These are phyloP conservation scores for Ennomos fuscantarius DNA, from an alignment of 2,888 invertebrate genomes.

Conservation along the genomic window DNA sequence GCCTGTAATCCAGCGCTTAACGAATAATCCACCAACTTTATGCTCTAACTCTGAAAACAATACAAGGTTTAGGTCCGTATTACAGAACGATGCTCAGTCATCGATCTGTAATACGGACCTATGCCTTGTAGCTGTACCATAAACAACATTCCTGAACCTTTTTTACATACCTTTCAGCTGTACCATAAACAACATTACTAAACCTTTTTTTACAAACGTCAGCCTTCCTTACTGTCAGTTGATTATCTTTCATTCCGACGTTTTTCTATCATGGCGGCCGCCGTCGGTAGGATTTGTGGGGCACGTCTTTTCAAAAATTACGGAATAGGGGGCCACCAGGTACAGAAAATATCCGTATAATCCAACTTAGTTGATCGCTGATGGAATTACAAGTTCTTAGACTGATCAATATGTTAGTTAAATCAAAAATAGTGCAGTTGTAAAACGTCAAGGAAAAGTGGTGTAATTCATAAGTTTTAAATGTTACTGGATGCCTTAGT, in stretches of 20 bases:
- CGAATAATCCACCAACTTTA: too few species aligned
- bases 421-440: constrained; percentile 48
- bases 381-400: constrained; percentile 45
- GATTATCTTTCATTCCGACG: constrained; percentile 76
- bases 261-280: constrained; percentile 93
- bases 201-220: constrained; percentile 57
- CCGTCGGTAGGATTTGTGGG: constrained; percentile 94
- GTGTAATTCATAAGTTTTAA: constrained; percentile 64
- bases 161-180: too few species aligned
- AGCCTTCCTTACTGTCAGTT: constrained; percentile 67
- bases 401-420: constrained; percentile 54
- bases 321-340: constrained; percentile 90
- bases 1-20: too few species aligned
- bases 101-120: too few species aligned
- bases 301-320: constrained; percentile 92
- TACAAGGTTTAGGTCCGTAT: too few species aligned
- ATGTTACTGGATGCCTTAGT: constrained; percentile 41
- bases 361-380: constrained; percentile 39
- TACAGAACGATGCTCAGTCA: too few species aligned
- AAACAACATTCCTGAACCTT: too few species aligned
- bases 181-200: too few species aligned
- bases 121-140: too few species aligned
- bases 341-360: constrained; percentile 68
- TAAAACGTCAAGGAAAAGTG: constrained; percentile 52
- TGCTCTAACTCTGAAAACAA: too few species aligned